Conservation (phyloP, 2,113 vertebrate species). For the Glaucomys volans region DNA sequence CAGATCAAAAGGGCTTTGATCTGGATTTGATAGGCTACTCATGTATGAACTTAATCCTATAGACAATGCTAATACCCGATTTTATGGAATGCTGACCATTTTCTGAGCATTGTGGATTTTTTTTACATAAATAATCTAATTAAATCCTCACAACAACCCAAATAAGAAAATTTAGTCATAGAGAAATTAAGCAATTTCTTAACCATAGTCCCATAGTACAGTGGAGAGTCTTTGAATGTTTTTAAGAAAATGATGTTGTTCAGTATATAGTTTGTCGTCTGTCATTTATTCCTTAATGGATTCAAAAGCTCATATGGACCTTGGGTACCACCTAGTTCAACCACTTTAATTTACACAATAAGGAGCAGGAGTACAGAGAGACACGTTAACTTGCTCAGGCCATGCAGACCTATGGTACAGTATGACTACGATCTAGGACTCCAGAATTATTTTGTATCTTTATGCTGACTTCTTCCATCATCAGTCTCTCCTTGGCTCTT, state of each 20-base stretch:
- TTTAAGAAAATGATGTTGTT: constrained; percentile 35
- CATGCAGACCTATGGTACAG: background rate
- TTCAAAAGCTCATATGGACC: background rate
- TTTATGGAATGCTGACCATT: background rate
- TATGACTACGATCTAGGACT: background rate
- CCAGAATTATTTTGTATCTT: background rate
- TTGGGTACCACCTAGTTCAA: background rate
- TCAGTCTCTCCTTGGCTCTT: background rate
- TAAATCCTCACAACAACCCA: background rate
- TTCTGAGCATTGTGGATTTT: background rate
- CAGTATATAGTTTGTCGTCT: background rate
- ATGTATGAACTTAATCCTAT: background rate
- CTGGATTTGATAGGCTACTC: no score
- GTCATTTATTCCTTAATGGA: background rate
- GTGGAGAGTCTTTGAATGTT: background rate
- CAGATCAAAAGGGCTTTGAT: background rate
- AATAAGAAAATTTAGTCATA: background rate
- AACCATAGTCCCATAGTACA: background rate
- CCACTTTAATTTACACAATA: background rate
- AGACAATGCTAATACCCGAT: background rate
- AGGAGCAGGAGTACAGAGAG: background rate
- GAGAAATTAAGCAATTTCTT: constrained; percentile 11
- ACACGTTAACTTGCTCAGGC: background rate
- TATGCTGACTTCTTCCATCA: background rate
- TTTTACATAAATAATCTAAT: background rate